Evolutionary conservation across 1,140 invertebrate species (phyloP), one percentile per base, ranked within the genome.

Genomic region (Batillaria attramentaria): DNA sequence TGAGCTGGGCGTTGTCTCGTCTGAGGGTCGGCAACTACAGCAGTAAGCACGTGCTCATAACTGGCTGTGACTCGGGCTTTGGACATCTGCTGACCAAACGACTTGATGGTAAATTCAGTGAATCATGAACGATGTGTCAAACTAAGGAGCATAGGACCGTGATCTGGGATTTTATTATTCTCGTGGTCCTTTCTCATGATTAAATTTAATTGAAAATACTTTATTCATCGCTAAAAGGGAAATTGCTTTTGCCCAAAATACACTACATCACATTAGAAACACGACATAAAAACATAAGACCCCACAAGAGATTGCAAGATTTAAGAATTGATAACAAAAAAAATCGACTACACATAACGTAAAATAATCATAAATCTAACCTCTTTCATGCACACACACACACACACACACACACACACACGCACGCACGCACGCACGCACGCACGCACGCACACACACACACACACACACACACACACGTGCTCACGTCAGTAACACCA

Each of bases 31-130:
- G 41, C 2, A n/a, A 74, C 24, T 76, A 60, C 66, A 35, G 72
- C 33, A 68, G 68, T 18, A 62, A 74, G 60, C 79, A 84, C 70
- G 90, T 92, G 28, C 79, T 92, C 18, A 89, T 92, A 24, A 91
- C 87, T 65, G 92, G 92, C 2, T 92, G 91, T 83, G 92, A 92
- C 80, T 87, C 88, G 4, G 92, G 92, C 10, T 92, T 92, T 75
- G 92, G 92, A 28, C 72, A 88, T 46, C 66, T 86, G 28, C 80
- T 91, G 3, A 90, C 91, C 24, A 79, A 88, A 33, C 69, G 84
- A 39, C 84, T 92, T 37, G 88, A 91, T 28, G 74, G 74, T 77
- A 35, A n/a, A n/a, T n/a, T n/a, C n/a, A n/a, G n/a, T n/a, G n/a
- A n/a, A n/a, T n/a, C 33, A 31, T 62, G 33, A 28, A 62, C 50